Percentiles rank a stretch among this genome's conserved stretches.
phyloP scores from a whole-genome alignment of 2,888 invertebrate species.

The Teinopalpus imperialis region DNA sequence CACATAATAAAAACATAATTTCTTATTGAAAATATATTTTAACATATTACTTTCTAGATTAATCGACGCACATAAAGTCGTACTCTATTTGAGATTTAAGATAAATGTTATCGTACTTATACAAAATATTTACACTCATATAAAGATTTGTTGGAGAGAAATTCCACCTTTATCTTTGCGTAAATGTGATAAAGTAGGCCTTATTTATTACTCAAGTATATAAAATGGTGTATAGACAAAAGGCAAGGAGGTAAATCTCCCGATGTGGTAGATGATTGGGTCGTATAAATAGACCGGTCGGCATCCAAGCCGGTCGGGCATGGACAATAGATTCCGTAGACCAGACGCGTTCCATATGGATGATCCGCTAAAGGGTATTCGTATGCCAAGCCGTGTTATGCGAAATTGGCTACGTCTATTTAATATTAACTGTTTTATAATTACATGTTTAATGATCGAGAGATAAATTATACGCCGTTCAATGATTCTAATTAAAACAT shows the following conservation, averaged over 20 bases:
- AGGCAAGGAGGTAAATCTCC: conserved; percentile 49
- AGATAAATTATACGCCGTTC: neutral
- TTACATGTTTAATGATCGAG: neutral
- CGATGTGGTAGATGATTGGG: conserved; percentile 58
- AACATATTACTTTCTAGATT: too few species aligned
- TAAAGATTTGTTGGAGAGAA: neutral
- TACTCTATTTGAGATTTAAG: neutral
- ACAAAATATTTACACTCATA: neutral
- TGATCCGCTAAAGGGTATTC: conserved; percentile 67
- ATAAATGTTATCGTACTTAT: conserved; percentile 6
- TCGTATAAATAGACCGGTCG: conserved; percentile 66
- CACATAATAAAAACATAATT: too few species aligned
- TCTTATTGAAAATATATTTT: too few species aligned
- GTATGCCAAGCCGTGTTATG: conserved; percentile 37
- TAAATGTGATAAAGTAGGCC: conserved; percentile 11
- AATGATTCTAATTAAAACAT: too few species aligned
- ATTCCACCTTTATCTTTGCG: conserved; percentile 1
- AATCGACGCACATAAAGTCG: too few species aligned
- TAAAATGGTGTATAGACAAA: conserved; percentile 38
- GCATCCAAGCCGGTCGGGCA: conserved; percentile 51
- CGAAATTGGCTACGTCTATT: conserved; percentile 1
- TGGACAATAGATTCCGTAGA: conserved; percentile 77
- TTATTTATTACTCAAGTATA: conserved; percentile 15
- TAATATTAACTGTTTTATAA: conserved; percentile 1
- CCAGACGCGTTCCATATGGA: conserved; percentile 77